Conservation (phyloP, 2,797 vertebrate genomes). For the Sebastes vulpes region DNA sequence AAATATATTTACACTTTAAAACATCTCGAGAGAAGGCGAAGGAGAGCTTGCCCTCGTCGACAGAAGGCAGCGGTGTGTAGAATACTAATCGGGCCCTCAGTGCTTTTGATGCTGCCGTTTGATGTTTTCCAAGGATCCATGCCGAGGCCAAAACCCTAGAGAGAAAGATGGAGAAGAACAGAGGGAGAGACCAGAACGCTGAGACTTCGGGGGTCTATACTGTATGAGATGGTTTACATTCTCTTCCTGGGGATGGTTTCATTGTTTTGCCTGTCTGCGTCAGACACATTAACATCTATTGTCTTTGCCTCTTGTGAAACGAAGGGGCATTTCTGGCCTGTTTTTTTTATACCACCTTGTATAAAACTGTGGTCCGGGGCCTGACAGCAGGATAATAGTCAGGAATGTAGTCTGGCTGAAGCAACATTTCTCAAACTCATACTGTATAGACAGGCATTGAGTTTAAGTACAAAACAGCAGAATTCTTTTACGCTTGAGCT, state of each 20-base stretch:
- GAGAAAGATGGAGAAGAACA: slow-evolving; percentile 48
- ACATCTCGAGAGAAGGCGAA: slow-evolving; percentile 75
- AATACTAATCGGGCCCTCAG: slow-evolving; percentile 82
- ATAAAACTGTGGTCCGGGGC: slow-evolving; percentile 69
- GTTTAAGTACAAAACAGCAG: slow-evolving; percentile 2
- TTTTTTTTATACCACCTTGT: slow-evolving; percentile 68
- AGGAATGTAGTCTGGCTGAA: slow-evolving; percentile 65
- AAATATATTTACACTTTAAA: slow-evolving; percentile 85
- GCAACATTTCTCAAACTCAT: slow-evolving; percentile 48
- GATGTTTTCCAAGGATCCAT: slow-evolving; percentile 82
- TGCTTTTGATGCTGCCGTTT: slow-evolving; percentile 80
- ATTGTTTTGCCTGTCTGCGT: slow-evolving; percentile 69
- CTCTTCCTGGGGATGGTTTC: slow-evolving; percentile 60
- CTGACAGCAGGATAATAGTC: slow-evolving; percentile 68
- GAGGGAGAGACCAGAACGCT: slow-evolving; percentile 36
- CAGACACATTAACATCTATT: slow-evolving; percentile 72
- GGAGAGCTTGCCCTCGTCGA: slow-evolving; percentile 75
- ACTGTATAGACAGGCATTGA: slow-evolving; percentile 38
- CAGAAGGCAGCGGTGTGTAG: slow-evolving; percentile 80
- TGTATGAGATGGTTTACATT: slow-evolving; percentile 64
- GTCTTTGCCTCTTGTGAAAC: slow-evolving; percentile 74
- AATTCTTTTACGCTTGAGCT: not conserved
- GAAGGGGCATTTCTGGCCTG: slow-evolving; percentile 63
- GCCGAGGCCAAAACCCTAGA: slow-evolving; percentile 59
- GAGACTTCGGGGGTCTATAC: slow-evolving; percentile 46